Evolutionary conservation across 1,140 invertebrate genomes (phyloP).

Genomic region (Ostrea edulis): DNA sequence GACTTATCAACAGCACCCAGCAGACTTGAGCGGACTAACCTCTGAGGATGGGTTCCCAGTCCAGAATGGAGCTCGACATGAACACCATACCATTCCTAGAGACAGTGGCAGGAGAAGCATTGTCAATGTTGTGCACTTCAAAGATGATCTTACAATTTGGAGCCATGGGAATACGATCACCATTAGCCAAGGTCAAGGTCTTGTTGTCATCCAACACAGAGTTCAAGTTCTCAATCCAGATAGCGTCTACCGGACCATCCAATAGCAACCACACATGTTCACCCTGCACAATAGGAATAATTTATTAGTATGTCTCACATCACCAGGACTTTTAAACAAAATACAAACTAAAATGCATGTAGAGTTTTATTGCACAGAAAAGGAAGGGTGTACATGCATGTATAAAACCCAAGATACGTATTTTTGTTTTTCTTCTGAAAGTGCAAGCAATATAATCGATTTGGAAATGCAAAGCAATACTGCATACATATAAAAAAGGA

Average conservation of each 20-base stretch:
- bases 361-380: neutral
- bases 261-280: slow-evolving; percentile 79
- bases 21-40: slow-evolving; percentile 76
- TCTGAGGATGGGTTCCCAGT: slow-evolving; percentile 91
- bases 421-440: too few species aligned
- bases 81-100: slow-evolving; percentile 97
- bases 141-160: slow-evolving; percentile 96
- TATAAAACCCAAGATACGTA: too few species aligned
- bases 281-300: slow-evolving; percentile 65
- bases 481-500: too few species aligned
- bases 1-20: too few species aligned
- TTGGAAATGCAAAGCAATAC: too few species aligned
- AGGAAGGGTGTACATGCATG: too few species aligned
- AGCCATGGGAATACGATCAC: slow-evolving; percentile 95
- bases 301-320: too few species aligned
- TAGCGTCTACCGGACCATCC: slow-evolving; percentile 80
- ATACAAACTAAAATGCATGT: neutral
- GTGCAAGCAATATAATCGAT: too few species aligned
- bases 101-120: slow-evolving; percentile 96
- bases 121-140: slow-evolving; percentile 96
- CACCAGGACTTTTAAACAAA: neutral
- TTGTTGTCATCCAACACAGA: slow-evolving; percentile 81
- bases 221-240: slow-evolving; percentile 81
- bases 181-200: slow-evolving; percentile 95
- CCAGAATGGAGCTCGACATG: slow-evolving; percentile 96